Base-by-base conservation (phyloP, 30 jellyfish, hydroid and myxozoan genomes). In the Aurelia aurita region DNA sequence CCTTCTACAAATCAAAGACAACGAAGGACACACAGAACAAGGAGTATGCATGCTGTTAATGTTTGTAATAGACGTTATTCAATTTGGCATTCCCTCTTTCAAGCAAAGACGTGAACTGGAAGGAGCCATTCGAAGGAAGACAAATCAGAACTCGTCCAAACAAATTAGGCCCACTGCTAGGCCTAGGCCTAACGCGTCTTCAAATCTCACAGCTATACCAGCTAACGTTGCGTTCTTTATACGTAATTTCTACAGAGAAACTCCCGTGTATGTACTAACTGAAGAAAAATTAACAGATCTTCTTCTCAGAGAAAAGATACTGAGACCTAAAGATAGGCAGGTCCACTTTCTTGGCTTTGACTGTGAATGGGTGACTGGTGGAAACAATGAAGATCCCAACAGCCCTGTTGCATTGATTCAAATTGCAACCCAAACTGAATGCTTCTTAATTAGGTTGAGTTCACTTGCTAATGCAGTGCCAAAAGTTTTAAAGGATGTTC, bases 351-450 rank as follows among this genome's bases (percentile, higher is more conserved):
- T 87, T 35, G 98, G 98, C 4, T 83, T 93, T 34, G 98, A 93
- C 45, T 93, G 98, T 72, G 98, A 93, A 69, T 93, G 98, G 98
- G 91, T 63, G 3, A 76, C 73, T 29, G 84, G 49, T 22, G 84
- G 45, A 3, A 53, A 25, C 16, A 45, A 34, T 10, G 55, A 31
- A 15, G 68, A 11, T 20, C 23, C 49, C 43, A 15, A 5, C 22
- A 16, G n/a, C 62, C 96, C 96, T 6, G 93, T 82, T 19, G 97
- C 98, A 70, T 60, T 93, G 69, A 72, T 93, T 23, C 98, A 93
- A 66, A 53, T 93, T 14, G 58, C 97, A 43, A 72, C 96, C 9
- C 90, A 76, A 61, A 84, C 84, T 74, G 96, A 74, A 15, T 87
- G 97, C 71, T 47, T 87, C 49, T 86, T 93, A 5, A 55, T 81